Evolutionary conservation across 2,888 invertebrate genomes (phyloP).

Genomic region (Pristionchus entomophagus): DNA sequence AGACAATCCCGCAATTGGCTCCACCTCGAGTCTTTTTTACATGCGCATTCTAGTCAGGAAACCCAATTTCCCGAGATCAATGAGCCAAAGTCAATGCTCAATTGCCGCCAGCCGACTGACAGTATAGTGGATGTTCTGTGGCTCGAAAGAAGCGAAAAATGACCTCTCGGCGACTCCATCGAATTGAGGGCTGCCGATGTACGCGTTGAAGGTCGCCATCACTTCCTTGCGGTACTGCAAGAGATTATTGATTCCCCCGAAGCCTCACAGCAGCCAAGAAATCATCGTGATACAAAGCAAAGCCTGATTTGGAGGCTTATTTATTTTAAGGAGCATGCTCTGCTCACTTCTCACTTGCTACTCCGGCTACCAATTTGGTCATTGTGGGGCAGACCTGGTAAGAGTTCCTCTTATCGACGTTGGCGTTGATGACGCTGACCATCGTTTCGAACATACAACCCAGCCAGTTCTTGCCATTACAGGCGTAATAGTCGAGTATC

Average conservation of each 20-base stretch:
- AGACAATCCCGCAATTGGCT: neutral
- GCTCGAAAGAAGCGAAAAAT: neutral
- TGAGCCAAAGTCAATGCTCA: neutral
- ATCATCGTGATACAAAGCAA: neutral
- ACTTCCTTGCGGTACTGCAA: neutral
- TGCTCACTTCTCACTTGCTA: too few species aligned
- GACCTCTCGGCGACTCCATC: neutral
- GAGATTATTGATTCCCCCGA: neutral
- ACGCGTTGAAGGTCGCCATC: neutral
- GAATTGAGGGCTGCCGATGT: neutral
- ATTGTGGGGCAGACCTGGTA: neutral
- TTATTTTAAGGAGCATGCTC: neutral
- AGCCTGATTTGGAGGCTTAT: neutral
- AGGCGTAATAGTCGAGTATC: neutral
- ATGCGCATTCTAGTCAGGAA: neutral
- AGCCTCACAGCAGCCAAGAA: too few species aligned
- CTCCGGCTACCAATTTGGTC: too few species aligned
- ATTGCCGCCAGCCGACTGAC: neutral
- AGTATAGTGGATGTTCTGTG: too few species aligned
- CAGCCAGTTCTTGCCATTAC: neutral
- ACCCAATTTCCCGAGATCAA: neutral
- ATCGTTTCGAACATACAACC: neutral
- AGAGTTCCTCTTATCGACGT: neutral
- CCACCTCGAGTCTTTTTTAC: neutral
- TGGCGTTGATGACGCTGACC: neutral